Base-by-base conservation (phyloP, 2,888 invertebrate species). In the Pycnomerus fuliginosus region DNA sequence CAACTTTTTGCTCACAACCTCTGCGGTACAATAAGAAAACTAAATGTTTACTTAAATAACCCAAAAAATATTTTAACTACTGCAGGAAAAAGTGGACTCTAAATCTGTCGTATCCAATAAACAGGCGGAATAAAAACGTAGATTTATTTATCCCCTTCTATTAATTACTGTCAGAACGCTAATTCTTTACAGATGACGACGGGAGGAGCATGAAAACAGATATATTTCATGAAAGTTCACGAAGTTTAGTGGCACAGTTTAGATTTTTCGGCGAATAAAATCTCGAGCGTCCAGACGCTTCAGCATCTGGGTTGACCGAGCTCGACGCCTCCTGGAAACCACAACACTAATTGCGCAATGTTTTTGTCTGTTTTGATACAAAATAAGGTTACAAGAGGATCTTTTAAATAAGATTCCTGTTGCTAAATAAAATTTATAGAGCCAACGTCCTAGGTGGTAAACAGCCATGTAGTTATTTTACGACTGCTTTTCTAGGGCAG, bases 191-290 rank as follows among this genome's bases (percentile, higher is more conserved):
- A 36, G 32, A 44, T 44, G 27, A 27, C 22, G 22, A 30, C 24
- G 23, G 14, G n/a, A 11, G 8, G 22, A 33, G 44, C 40, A 41
- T 53, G 48, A 44, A 51, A 51, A 53, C 48, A 52, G 33, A 52
- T 48, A 49, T 53, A 57, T 58, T 50, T 56, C 44, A 37, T 52
- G 42, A 50, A 55, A 51, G 62, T 62, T 64, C 62, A 62, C 53
- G 53, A 49, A 61, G 64, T 64, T 64, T 62, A 64, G 58, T 62
- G 62, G 55, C 64, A 62, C 56, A 62, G 50, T 60, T 64, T 56
- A 52, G 42, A 32, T 39, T 42, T 47, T 50, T 39, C 46, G 44
- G 46, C 44, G 42, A 46, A 38, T 31, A 39, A 40, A 25, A 39
- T 39, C 34, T 42, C 35, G 36, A 25, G 44, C 48, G 47, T 47